Evolutionary conservation across 2,888 invertebrate genomes (phyloP).

Genomic region (Scaeva pyrastri): DNA sequence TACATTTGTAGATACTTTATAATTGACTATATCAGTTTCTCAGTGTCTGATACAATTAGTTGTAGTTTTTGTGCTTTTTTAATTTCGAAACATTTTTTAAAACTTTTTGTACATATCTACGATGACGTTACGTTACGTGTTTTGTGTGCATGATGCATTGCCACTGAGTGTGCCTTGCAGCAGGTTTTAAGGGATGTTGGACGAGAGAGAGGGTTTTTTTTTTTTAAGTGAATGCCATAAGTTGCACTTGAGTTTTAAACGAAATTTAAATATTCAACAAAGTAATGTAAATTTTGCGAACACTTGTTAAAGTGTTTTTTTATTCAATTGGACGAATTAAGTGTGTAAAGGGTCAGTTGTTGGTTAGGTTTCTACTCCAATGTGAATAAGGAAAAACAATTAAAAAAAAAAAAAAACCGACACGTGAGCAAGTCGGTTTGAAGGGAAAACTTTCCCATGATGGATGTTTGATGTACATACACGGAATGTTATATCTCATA

Average conservation of each 20-base stretch:
- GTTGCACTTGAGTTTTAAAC: constrained; percentile 24
- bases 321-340: constrained; percentile 30
- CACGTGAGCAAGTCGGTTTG: constrained; percentile 55
- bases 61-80: constrained; percentile 6
- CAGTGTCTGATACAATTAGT: constrained; percentile 45
- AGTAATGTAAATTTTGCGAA: constrained; percentile 48
- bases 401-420: background rate
- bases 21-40: constrained; percentile 67
- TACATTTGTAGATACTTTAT: constrained; percentile 10
- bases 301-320: constrained; percentile 66
- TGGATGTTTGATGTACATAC: background rate
- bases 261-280: constrained; percentile 65
- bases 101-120: background rate
- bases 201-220: background rate
- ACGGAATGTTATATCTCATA: background rate
- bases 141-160: constrained; percentile 1
- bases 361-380: too few relatives aligned
- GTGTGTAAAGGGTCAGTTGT: constrained; percentile 50
- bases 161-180: constrained; percentile 15
- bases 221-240: background rate
- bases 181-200: constrained; percentile 20
- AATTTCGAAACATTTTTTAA: constrained; percentile 17
- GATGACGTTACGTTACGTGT: background rate
- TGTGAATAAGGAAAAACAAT: too few relatives aligned
- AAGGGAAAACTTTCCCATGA: constrained; percentile 40